Evolutionary conservation across 2,113 vertebrate genomes (phyloP).

Genomic region (Eulacestoma nigropectus): DNA sequence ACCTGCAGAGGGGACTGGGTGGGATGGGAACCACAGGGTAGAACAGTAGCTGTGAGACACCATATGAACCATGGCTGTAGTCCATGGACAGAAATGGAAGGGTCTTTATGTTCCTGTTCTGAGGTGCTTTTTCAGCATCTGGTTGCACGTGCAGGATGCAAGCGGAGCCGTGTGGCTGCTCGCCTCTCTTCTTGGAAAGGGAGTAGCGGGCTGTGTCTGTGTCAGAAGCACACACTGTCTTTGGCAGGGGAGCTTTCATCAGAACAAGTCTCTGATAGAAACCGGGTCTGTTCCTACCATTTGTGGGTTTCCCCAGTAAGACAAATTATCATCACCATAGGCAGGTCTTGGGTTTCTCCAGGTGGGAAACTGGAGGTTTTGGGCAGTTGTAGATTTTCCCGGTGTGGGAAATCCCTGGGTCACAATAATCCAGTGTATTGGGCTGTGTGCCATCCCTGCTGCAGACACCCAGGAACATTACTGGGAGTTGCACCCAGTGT

Average conservation of each 20-base stretch:
- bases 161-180: neutral
- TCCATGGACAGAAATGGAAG: neutral
- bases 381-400: neutral
- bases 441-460: neutral
- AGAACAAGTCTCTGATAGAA: neutral
- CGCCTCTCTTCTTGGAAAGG: neutral
- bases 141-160: neutral
- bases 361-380: neutral
- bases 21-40: neutral
- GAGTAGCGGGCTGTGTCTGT: rapidly evolving
- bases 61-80: neutral
- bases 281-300: neutral
- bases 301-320: neutral
- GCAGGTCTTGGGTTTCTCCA: neutral
- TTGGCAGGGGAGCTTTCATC: neutral
- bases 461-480: neutral
- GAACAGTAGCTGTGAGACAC: neutral
- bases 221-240: neutral
- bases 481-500: neutral
- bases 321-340: neutral
- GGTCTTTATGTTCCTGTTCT: neutral
- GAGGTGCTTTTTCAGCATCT: neutral
- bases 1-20: neutral
- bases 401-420: neutral
- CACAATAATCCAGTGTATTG: neutral